Evolutionary conservation across 2,113 vertebrate species (phyloP).

Genomic region (Brachyistius frenatus): DNA sequence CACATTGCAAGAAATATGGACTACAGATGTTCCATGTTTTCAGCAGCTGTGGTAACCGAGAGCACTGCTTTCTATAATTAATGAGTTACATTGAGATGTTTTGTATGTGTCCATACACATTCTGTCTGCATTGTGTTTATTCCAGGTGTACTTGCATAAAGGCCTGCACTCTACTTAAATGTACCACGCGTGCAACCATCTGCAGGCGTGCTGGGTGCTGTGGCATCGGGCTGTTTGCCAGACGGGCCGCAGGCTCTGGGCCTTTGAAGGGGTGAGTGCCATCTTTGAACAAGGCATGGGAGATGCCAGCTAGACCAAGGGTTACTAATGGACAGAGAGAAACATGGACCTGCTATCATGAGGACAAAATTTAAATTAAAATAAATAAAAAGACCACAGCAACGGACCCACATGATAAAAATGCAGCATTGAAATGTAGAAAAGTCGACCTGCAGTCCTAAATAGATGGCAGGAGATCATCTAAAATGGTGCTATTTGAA

Average conservation of each 20-base stretch:
- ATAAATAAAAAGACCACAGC: constrained; percentile 36
- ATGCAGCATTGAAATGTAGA: constrained; percentile 28
- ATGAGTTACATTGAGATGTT: not conserved
- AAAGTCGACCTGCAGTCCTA: constrained; percentile 15
- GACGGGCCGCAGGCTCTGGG: constrained; percentile 98
- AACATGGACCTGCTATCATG: constrained; percentile 67
- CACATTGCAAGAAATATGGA: not conserved
- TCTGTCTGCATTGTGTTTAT: not conserved
- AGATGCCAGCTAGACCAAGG: constrained; percentile 81
- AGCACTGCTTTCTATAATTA: not conserved
- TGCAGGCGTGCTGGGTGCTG: constrained; percentile 89
- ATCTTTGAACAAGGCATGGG: constrained; percentile 96
- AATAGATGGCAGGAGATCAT: constrained; percentile 54
- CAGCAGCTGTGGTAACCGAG: constrained; percentile 15
- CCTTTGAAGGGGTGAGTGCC: constrained; percentile 99
- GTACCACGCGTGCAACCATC: constrained; percentile 78
- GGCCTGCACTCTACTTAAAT: constrained; percentile 49
- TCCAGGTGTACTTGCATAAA: constrained; percentile 24
- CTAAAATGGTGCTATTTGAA: constrained; percentile 18
- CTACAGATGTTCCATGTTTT: constrained; percentile 11
- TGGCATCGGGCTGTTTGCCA: constrained; percentile 97
- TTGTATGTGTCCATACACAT: not conserved
- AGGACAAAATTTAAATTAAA: constrained; percentile 12
- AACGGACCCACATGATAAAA: constrained; percentile 38
- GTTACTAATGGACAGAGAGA: constrained; percentile 67